A percentile compares a stretch with the other conserved stretches of the same genome.
Conservation (phyloP, 2,113 vertebrate species). For the Tyrannus savana region DNA sequence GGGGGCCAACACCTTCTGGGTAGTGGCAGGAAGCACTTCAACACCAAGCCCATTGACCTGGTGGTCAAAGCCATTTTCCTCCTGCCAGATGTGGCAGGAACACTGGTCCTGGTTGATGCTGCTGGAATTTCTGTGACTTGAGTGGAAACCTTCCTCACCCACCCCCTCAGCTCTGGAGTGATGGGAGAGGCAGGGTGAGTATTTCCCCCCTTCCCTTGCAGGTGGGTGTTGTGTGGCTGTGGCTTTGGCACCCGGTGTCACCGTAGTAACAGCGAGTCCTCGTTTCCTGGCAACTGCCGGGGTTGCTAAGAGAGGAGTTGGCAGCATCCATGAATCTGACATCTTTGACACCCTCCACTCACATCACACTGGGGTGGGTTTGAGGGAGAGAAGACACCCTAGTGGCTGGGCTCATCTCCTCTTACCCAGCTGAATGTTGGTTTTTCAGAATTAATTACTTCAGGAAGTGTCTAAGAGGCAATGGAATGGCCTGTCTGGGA, state of each 20-base stretch:
- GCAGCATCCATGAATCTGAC: neutral
- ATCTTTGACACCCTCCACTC: neutral
- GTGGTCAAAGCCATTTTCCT: neutral
- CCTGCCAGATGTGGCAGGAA: neutral
- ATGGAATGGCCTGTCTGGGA: neutral
- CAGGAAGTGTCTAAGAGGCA: neutral
- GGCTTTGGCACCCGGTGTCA: slow-evolving; percentile 26
- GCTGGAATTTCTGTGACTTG: neutral
- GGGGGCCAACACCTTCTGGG: neutral
- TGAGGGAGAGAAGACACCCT: neutral
- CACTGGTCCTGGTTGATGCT: neutral
- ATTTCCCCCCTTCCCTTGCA: neutral
- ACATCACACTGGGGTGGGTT: neutral
- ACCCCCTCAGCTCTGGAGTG: neutral
- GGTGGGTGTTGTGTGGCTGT: neutral
- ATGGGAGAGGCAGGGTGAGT: neutral
- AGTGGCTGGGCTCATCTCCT: neutral
- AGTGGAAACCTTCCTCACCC: neutral
- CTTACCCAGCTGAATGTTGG: neutral
- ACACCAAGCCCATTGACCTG: neutral
- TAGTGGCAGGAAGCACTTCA: neutral
- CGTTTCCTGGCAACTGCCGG: slow-evolving; percentile 31
- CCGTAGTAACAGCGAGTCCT: neutral
- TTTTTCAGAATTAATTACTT: neutral
- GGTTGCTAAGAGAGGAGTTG: slow-evolving; percentile 18